These are phyloP conservation scores for Pycnonotus jocosus DNA, from an alignment of 2,113 vertebrate species.

Conservation along the genomic window DNA sequence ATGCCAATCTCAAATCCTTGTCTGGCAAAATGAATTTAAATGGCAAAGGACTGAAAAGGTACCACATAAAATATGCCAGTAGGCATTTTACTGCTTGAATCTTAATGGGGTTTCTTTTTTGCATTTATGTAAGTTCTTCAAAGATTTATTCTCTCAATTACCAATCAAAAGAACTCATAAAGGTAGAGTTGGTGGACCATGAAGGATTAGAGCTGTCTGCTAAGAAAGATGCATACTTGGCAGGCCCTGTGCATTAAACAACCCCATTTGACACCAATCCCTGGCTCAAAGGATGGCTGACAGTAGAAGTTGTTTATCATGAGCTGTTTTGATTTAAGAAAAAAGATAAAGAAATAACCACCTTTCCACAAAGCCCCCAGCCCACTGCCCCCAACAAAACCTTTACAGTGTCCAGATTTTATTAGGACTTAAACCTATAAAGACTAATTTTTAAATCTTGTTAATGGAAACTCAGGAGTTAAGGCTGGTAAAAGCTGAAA, in stretches of 20 bases:
- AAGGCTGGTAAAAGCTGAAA: neutral
- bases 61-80: conserved; percentile 28
- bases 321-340: neutral
- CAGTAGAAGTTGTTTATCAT: neutral
- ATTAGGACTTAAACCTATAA: neutral
- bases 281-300: neutral
- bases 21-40: conserved; percentile 46
- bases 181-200: conserved; percentile 27
- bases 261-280: neutral
- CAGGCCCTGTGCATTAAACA: neutral
- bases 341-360: neutral
- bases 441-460: neutral
- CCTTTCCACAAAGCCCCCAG: neutral
- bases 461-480: neutral
- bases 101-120: conserved; percentile 44
- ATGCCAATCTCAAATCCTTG: conserved; percentile 20
- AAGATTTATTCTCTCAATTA: conserved; percentile 72
- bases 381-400: rapidly evolving
- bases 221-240: conserved; percentile 30
- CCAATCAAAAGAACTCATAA: conserved; percentile 68
- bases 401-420: neutral
- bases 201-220: conserved; percentile 55
- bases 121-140: conserved; percentile 59
- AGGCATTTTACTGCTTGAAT: conserved; percentile 51
- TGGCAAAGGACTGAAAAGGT: neutral